These are phyloP conservation scores for Myiozetetes cayanensis DNA, from an alignment of 2,113 vertebrate species.

Conservation along the genomic window DNA sequence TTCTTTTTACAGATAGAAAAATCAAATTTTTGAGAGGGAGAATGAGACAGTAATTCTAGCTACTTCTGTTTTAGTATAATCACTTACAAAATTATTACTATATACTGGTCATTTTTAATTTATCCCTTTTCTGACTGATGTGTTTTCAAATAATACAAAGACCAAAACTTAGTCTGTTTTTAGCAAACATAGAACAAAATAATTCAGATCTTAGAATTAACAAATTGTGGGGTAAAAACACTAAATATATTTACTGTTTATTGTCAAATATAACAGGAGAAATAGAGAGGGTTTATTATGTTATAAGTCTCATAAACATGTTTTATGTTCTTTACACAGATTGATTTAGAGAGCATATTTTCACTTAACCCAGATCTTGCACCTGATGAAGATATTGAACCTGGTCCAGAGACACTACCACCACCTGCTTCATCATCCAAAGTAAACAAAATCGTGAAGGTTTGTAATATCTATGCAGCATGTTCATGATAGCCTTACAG, in stretches of 20 bases:
- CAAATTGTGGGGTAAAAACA: background rate
- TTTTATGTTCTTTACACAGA: conserved; percentile 72
- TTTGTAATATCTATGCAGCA: conserved; percentile 48
- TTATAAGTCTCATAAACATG: background rate
- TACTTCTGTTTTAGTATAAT: background rate
- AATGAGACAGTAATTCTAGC: background rate
- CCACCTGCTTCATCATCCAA: conserved; percentile 82
- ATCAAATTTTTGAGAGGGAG: background rate
- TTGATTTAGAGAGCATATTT: conserved; percentile 96
- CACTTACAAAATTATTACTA: background rate
- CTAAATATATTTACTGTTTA: background rate
- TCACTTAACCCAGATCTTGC: conserved; percentile 91
- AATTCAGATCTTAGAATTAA: background rate
- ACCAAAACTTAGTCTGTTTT: background rate
- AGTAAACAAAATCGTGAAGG: conserved; percentile 93
- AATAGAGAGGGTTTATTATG: background rate
- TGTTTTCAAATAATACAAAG: background rate
- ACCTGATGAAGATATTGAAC: conserved; percentile 89
- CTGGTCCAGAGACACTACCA: conserved; percentile 84
- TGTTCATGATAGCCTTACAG: background rate
- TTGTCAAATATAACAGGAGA: background rate
- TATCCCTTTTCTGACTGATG: background rate
- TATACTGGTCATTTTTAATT: background rate
- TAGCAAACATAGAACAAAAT: background rate
- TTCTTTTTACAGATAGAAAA: background rate